Base-by-base conservation (phyloP, 1,140 invertebrate species). In the Megalopta genalis region DNA sequence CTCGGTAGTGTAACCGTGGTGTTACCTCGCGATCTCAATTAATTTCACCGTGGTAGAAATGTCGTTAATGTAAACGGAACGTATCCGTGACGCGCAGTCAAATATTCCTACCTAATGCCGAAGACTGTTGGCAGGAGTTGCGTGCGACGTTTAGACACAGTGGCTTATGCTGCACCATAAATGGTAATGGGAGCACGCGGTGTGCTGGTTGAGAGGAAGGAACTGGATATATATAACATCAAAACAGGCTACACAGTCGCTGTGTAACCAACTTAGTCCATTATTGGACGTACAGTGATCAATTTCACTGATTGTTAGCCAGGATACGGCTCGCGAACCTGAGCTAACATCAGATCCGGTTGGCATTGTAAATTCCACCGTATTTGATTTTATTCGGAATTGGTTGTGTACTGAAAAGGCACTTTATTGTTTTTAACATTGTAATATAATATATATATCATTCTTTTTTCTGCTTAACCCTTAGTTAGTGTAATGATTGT, bases 31-130 rank as follows among this genome's bases (percentile, higher is more conserved):
- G 62, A 71, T 62, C 65, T 77, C 52, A 77, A 81, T 81, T 81
- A 81, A 54, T 81, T 42, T n/a, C 37, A 54, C 49, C 75, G 57
- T 64, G 27, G 64, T 46, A 66, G 49, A 23, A 42, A 57, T 64
- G 67, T 77, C 27, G 54, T 71, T 81, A 77, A 81, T 81, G 75
- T 71, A 81, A 81, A 81, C 77, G 69, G 70, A 81, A 71, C 67
- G 70, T 49, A 54, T 42, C 14, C 66, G n/a, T 39, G 67, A 46
- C 73, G 70, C 14, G 37, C 39, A 57, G 27, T 49, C 23, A 63
- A 59, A 25, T n/a, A 52, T 66, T n/a, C 14, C 63, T 42, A 37
- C 37, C 37, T 42, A n/a, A 65, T 70, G 49, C n/a, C 27, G 60
- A 70, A 10, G 46, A n/a, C 37, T 57, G n/a, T 54, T 25, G 54